Conservation (phyloP, 92 coral and sea anemone species). For the Pocillopora grandis region DNA sequence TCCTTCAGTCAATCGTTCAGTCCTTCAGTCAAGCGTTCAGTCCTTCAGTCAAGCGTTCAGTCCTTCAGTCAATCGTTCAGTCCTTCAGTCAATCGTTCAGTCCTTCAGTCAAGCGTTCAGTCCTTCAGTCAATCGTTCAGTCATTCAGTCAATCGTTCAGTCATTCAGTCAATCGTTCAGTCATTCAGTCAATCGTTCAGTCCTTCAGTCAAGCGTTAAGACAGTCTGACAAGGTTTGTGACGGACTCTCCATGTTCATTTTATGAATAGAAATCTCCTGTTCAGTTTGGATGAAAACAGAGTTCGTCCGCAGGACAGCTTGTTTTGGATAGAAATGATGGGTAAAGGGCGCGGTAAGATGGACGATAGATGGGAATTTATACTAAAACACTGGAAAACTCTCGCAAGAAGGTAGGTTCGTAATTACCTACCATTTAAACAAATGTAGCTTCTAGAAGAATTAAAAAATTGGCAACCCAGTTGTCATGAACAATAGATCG, state of each 20-base stretch:
- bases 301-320: conserved; percentile 68
- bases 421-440: background rate
- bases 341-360: conserved; percentile 35
- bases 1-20: no score
- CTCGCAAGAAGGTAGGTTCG: conserved; percentile 47
- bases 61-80: no score
- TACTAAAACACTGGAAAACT: conserved; percentile 53
- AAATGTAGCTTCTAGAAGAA: background rate
- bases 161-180: no score
- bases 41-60: no score
- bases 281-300: conserved; percentile 44
- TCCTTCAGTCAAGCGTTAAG: no score
- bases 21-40: no score
- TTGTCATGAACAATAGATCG: no score
- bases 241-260: background rate
- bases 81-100: no score
- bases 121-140: no score
- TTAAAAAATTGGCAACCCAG: background rate
- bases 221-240: background rate
- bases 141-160: no score
- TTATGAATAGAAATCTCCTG: conserved; percentile 49
- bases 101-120: no score
- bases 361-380: conserved; percentile 60
- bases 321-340: conserved; percentile 57
- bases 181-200: no score